Base-by-base conservation (phyloP, 2,888 invertebrate genomes). In the Drosophila quinaria region DNA sequence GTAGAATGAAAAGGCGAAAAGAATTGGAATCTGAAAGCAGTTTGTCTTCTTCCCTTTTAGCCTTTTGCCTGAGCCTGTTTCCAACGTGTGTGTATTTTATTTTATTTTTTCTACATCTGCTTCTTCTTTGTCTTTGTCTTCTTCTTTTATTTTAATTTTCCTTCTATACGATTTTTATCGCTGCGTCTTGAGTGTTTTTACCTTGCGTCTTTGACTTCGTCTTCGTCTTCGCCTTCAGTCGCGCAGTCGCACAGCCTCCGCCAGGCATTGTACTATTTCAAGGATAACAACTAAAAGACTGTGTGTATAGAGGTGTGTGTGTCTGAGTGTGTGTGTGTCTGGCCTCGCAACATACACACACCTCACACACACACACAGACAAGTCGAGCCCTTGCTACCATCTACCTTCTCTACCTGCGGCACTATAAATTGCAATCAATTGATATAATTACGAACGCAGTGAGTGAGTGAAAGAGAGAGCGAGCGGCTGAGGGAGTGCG, bases 201-300 rank as follows among this genome's bases (percentile, higher is more conserved):
- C 74, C 80, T 73, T 80, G 78, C 63, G 44, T 63, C 65, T 54
- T 59, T 50, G 44, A 17, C 37, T 44, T n/a, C 39, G 13, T 25
- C 59, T 5, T 61, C 50, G 46, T n/a, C 31, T 55, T 61, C 50
- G 46, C 13, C 31, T 55, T 25, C 58, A 42, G 44, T 59, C 9
- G 47, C 78, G 70, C 87, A 74, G 78, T 62, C 82, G 82, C 86
- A 52, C 83, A 81, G 85, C 80, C 76, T 71, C 70, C 68, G 52
- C 37, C 87, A 89, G 90, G 89, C 90, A 90, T 90, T 90, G 90
- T 86, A 90, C 90, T 90, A 91, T 90, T 90, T 90, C 90, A 90
- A 90, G 90, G 90, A 89, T 89, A 87, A 78, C 80, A 74, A 80
- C 84, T 79, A 74, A 76, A 51, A 68, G 70, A 49, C 69, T 31